Evolutionary conservation across 1,140 invertebrate genomes (phyloP).

Genomic region (Solenopsis invicta): DNA sequence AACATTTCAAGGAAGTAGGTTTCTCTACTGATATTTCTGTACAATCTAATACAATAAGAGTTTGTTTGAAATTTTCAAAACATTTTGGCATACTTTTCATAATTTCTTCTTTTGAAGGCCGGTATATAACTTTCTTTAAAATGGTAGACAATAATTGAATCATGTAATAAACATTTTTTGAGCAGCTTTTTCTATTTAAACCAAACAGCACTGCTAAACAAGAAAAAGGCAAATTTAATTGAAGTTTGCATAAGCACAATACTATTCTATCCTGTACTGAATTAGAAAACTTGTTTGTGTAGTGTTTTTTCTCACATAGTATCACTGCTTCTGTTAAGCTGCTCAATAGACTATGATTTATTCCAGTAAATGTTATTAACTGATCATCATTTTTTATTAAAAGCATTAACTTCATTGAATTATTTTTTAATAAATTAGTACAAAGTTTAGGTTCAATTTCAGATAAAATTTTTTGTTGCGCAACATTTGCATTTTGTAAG

Average conservation of each 20-base stretch:
- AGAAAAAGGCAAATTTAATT: not conserved
- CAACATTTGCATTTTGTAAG: not conserved
- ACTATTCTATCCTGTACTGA: not conserved
- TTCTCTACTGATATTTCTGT: not conserved
- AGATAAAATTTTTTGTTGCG: not conserved
- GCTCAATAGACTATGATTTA: not conserved
- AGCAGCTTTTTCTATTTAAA: not conserved
- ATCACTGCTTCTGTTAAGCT: not conserved
- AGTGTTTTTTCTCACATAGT: not conserved
- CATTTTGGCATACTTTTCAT: not conserved
- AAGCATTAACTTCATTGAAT: not conserved
- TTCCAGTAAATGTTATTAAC: not conserved
- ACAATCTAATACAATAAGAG: not conserved
- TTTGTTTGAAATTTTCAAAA: not conserved
- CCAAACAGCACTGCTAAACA: slow-evolving; percentile 1
- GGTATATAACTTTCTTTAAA: not conserved
- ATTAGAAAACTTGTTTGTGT: not conserved
- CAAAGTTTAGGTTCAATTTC: not conserved
- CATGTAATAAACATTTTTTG: not conserved
- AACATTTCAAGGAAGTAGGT: not conserved
- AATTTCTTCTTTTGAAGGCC: not conserved
- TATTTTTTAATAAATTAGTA: not conserved
- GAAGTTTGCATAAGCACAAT: not conserved
- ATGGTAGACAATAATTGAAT: not conserved
- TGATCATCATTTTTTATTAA: not conserved